phyloP scores from a whole-genome alignment of 2,888 invertebrate species.

The Drosophila recens region DNA sequence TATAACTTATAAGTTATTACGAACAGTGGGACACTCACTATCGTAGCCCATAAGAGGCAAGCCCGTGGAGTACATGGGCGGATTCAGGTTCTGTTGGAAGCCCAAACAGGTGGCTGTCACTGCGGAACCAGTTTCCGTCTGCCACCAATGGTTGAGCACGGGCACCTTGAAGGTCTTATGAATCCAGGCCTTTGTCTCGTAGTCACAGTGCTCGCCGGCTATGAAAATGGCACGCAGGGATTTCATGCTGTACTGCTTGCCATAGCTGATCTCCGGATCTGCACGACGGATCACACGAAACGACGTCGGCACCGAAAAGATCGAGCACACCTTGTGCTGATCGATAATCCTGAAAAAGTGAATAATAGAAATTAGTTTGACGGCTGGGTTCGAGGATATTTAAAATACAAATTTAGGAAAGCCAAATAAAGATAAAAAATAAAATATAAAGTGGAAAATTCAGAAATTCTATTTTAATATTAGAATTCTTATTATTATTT shows the following conservation, averaged over 20 bases:
- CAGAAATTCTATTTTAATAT: too few species aligned
- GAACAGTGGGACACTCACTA: slow-evolving; percentile 86
- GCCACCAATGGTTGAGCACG: slow-evolving; percentile 98
- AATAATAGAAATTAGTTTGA: not conserved
- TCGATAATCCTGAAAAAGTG: slow-evolving; percentile 90
- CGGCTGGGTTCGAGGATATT: too few species aligned
- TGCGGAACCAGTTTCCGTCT: slow-evolving; percentile 97
- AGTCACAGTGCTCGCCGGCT: slow-evolving; percentile 97
- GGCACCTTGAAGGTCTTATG: slow-evolving; percentile 90
- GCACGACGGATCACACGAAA: slow-evolving; percentile 92
- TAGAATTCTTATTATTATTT: too few species aligned
- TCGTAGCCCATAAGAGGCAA: slow-evolving; percentile 95
- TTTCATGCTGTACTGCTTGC: slow-evolving; percentile 90
- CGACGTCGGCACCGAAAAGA: slow-evolving; percentile 96
- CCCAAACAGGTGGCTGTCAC: slow-evolving; percentile 94
- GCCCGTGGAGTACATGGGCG: slow-evolving; percentile 92
- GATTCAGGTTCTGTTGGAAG: slow-evolving; percentile 89
- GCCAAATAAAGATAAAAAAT: not conserved
- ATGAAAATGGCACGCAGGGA: slow-evolving; percentile 91
- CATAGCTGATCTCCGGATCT: slow-evolving; percentile 90
- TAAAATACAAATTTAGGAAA: too few species aligned
- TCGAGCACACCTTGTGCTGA: slow-evolving; percentile 92
- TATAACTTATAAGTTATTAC: not conserved
- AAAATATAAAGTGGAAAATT: not conserved
- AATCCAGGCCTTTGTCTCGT: slow-evolving; percentile 93